These are phyloP conservation scores for Nasalis larvatus DNA, from an alignment of 2,113 vertebrate species.

Conservation along the genomic window DNA sequence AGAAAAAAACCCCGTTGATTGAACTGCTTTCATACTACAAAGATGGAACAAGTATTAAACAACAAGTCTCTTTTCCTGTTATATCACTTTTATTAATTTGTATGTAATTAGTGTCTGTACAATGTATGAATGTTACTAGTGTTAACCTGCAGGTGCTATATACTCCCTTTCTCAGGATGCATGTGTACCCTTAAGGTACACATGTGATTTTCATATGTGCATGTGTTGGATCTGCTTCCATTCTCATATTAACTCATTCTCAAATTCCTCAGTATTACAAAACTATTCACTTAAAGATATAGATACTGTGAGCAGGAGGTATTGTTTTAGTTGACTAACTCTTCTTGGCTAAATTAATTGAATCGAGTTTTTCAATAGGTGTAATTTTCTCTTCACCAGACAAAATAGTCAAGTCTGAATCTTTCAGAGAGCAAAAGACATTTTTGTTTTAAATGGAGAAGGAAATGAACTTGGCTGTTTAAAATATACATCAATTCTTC, in stretches of 20 bases:
- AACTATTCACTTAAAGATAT: slow-evolving; percentile 12
- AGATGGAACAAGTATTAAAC: slow-evolving; percentile 78
- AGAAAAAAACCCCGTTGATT: slow-evolving; percentile 69
- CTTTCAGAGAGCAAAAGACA: background rate
- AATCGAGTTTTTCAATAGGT: background rate
- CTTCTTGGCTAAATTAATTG: slow-evolving; percentile 41
- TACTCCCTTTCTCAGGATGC: slow-evolving; percentile 66
- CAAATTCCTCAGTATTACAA: slow-evolving; percentile 66
- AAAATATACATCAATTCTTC: slow-evolving; percentile 17
- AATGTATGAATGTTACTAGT: slow-evolving; percentile 74
- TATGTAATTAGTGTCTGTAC: slow-evolving; percentile 80
- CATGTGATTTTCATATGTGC: background rate
- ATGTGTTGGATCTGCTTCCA: slow-evolving; percentile 60
- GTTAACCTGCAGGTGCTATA: slow-evolving; percentile 56
- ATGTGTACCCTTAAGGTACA: slow-evolving; percentile 64
- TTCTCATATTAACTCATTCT: slow-evolving; percentile 38
- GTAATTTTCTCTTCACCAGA: slow-evolving; percentile 47
- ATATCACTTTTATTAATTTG: slow-evolving; percentile 80
- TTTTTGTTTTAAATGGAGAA: background rate
- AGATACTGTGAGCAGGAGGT: background rate
- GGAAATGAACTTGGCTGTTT: slow-evolving; percentile 30
- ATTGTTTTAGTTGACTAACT: slow-evolving; percentile 56
- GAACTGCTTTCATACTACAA: slow-evolving; percentile 76
- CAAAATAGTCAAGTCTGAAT: slow-evolving; percentile 16
- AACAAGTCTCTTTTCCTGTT: slow-evolving; percentile 80